These are phyloP conservation scores for Sphyrna mokarran DNA, from an alignment of 2,113 vertebrate species.

Conservation along the genomic window DNA sequence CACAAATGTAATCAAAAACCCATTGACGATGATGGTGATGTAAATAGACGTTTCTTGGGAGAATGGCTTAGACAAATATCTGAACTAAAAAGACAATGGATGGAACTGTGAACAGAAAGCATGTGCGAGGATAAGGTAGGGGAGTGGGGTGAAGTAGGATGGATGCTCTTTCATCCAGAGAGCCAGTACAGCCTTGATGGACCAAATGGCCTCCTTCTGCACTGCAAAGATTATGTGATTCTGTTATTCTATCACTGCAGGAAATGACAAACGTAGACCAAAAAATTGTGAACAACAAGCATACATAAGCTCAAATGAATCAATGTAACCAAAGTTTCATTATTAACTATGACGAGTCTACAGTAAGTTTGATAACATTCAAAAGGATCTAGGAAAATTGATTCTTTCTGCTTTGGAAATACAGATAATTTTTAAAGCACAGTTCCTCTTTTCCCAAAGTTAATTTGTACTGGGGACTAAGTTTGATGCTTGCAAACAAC, in stretches of 20 bases:
- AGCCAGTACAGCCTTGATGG: no score
- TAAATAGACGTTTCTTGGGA: no score
- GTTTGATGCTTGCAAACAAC: neutral
- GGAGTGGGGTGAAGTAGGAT: neutral
- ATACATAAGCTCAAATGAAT: neutral
- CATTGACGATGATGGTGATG: no score
- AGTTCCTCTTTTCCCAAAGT: neutral
- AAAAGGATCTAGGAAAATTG: neutral
- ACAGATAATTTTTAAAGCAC: neutral
- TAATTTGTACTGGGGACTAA: neutral
- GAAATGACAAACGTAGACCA: neutral
- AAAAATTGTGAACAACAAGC: neutral
- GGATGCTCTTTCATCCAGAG: no score
- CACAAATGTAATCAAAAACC: no score
- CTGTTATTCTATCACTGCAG: neutral
- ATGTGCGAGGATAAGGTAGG: no score
- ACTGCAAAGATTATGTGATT: no score
- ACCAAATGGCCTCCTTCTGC: no score
- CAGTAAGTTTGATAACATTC: neutral
- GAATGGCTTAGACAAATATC: no score
- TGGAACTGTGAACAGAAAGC: no score
- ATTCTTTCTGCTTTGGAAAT: neutral
- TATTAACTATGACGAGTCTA: neutral
- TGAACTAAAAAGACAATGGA: no score
- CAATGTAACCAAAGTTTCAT: neutral